A percentile compares a stretch with the other conserved stretches of the same genome.
phyloP scores from a whole-genome alignment of 2,113 vertebrate genomes.

The Amphiprion ocellaris region DNA sequence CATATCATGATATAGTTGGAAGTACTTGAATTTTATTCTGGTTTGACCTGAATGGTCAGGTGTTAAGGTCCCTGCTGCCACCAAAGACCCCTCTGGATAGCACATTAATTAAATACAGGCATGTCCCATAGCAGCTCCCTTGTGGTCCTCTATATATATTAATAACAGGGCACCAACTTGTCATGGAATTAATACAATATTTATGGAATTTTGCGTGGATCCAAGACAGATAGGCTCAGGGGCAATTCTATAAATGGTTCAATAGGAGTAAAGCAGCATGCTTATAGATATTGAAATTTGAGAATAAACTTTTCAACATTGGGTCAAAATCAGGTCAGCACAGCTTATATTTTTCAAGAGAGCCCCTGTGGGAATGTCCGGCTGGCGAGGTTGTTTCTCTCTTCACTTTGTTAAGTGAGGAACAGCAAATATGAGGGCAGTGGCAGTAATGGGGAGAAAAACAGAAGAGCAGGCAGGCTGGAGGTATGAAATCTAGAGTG shows the following conservation, averaged over 20 bases:
- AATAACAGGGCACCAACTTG: not conserved
- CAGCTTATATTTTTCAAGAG: conserved; percentile 32
- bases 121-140: not conserved
- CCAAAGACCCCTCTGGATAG: conserved; percentile 2
- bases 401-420: conserved; percentile 47
- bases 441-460: conserved; percentile 12
- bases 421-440: conserved; percentile 45
- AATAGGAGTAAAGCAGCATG: too few species aligned
- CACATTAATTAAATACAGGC: conserved; percentile 29
- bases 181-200: not conserved
- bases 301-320: not conserved
- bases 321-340: conserved; percentile 22
- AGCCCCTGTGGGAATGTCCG: conserved; percentile 46
- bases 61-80: not conserved
- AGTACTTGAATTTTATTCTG: conserved; percentile 16
- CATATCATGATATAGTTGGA: conserved; percentile 10
- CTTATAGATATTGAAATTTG: not conserved
- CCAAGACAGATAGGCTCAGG: too few species aligned
- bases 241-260: too few species aligned
- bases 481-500: not conserved
- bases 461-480: not conserved
- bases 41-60: not conserved
- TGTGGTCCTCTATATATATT: conserved; percentile 21
- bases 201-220: too few species aligned
- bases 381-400: conserved; percentile 23